phyloP scores from a whole-genome alignment of 2,888 invertebrate species.

The Hyalella azteca region DNA sequence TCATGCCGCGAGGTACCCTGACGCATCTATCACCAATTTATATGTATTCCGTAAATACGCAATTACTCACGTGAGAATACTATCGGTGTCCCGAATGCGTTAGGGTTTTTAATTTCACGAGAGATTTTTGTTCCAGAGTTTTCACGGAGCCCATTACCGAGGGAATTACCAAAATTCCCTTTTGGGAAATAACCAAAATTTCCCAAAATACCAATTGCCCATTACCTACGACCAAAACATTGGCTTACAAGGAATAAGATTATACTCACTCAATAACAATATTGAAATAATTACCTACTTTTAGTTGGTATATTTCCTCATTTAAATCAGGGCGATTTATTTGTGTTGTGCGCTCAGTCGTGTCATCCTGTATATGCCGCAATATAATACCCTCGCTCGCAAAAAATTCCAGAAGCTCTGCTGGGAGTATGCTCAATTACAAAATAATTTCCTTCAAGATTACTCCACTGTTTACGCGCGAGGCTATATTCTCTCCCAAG shows the following conservation, averaged over 20 bases:
- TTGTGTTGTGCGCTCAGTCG: neutral
- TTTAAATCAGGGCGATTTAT: neutral
- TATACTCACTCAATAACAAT: slow-evolving; percentile 35
- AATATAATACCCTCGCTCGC: slow-evolving; percentile 3
- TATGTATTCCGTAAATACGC: too few relatives aligned
- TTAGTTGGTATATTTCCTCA: neutral
- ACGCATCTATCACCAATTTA: too few relatives aligned
- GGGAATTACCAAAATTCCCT: too few relatives aligned
- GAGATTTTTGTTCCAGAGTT: too few relatives aligned
- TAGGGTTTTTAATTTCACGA: too few relatives aligned
- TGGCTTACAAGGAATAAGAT: neutral
- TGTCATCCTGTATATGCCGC: neutral
- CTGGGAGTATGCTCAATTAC: neutral
- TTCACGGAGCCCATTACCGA: too few relatives aligned
- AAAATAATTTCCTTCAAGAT: neutral
- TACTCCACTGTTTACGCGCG: neutral
- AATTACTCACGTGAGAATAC: too few relatives aligned
- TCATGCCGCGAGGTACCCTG: too few relatives aligned
- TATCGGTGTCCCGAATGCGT: too few relatives aligned
- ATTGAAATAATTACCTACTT: slow-evolving; percentile 3
- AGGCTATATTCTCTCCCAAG: too few relatives aligned
- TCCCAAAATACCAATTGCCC: too few relatives aligned
- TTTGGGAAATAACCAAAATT: too few relatives aligned
- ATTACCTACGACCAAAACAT: slow-evolving; percentile 1
- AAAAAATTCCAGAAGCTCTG: slow-evolving; percentile 6